A percentile compares a stretch with the other conserved stretches of the same genome.
Conservation (phyloP, 1,140 invertebrate species). For the Caenorhabditis inopinata region DNA sequence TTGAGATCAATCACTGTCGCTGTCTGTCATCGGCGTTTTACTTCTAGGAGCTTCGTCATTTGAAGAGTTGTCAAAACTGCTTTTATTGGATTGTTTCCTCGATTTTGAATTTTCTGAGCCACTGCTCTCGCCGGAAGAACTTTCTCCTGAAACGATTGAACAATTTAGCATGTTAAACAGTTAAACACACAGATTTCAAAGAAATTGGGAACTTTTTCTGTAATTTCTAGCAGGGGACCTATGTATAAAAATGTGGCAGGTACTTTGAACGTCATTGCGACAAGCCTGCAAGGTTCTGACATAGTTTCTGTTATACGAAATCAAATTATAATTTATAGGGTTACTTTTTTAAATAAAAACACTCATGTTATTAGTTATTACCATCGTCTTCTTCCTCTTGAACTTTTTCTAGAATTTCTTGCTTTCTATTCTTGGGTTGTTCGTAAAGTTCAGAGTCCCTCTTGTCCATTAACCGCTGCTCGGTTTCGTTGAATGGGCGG, state of each 20-base stretch:
- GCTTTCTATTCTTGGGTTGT: neutral
- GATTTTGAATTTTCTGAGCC: neutral
- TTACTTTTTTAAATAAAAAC: too few species aligned
- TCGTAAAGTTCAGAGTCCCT: neutral
- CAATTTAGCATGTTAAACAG: too few species aligned
- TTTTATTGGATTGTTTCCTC: neutral
- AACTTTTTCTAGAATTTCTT: neutral
- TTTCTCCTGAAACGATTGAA: neutral
- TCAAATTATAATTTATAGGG: too few species aligned
- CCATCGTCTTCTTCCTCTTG: neutral
- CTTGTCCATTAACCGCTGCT: neutral
- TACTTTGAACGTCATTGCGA: too few species aligned
- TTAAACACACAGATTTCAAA: too few species aligned
- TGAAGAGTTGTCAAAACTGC: neutral
- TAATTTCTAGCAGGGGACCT: too few species aligned
- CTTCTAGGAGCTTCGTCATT: neutral
- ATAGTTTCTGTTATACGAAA: too few species aligned
- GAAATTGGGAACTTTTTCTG: too few species aligned
- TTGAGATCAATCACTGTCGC: slow-evolving; percentile 22
- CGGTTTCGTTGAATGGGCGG: neutral
- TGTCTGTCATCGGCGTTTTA: neutral
- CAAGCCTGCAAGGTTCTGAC: too few species aligned
- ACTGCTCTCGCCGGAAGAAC: neutral
- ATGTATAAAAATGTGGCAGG: too few species aligned
- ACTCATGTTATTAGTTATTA: neutral